Conservation (phyloP, 1,140 invertebrate species). For the Piezodorus guildinii region DNA sequence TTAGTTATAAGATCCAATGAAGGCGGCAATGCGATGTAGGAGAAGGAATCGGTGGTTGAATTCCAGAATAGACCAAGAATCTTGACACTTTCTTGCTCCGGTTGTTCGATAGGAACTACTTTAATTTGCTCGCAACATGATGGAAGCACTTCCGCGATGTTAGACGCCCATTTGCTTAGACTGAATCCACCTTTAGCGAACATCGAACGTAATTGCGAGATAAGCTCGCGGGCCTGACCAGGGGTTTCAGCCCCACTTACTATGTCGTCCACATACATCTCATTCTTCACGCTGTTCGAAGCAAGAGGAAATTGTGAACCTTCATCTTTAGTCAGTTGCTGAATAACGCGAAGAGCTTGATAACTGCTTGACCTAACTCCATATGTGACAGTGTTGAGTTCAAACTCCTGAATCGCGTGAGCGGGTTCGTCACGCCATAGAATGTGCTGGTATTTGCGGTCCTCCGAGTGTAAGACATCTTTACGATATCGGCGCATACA, state of each 20-base stretch:
- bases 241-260: conserved; percentile 30
- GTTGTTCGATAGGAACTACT: not conserved
- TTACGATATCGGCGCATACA: conserved; percentile 34
- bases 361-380: conserved; percentile 32
- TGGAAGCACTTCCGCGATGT: not conserved
- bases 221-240: conserved; percentile 23
- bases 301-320: conserved; percentile 26
- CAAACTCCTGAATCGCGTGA: conserved; percentile 26
- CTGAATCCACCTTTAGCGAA: conserved; percentile 23
- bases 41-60: conserved; percentile 20
- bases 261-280: conserved; percentile 39
- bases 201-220: conserved; percentile 20
- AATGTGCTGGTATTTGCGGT: conserved; percentile 24
- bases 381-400: conserved; percentile 32
- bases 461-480: conserved; percentile 30
- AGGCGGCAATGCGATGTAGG: not conserved
- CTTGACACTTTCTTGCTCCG: not conserved
- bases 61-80: conserved; percentile 25
- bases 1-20: conserved; percentile 27
- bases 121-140: not conserved
- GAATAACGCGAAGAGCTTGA: conserved; percentile 31
- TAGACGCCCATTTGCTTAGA: conserved; percentile 24
- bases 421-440: conserved; percentile 26
- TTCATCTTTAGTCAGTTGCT: conserved; percentile 31
- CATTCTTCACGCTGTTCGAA: conserved; percentile 28